Evolutionary conservation across 2,113 vertebrate species (phyloP).

Genomic region (Megaleporinus macrocephalus): DNA sequence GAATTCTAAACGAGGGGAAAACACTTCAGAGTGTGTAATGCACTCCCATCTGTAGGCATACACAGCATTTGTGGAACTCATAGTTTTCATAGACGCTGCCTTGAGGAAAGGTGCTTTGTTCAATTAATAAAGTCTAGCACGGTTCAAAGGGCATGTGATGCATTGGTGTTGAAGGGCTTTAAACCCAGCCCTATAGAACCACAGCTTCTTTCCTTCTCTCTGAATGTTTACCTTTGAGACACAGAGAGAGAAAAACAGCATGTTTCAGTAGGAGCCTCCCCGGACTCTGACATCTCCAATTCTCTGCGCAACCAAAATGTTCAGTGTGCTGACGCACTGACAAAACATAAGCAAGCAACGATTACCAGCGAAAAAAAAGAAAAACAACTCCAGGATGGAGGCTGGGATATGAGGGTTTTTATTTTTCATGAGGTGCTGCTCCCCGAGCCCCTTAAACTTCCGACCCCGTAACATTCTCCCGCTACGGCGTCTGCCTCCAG

Average conservation of each 20-base stretch:
- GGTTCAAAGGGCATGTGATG: constrained; percentile 14
- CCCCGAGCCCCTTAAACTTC: constrained; percentile 14
- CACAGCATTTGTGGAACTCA: neutral
- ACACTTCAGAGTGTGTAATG: neutral
- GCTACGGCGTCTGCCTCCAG: neutral
- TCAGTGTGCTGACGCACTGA: constrained; percentile 28
- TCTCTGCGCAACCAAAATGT: constrained; percentile 17
- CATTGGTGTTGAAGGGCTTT: neutral
- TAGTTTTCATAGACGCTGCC: neutral
- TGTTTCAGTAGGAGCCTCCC: neutral
- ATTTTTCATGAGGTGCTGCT: constrained; percentile 36
- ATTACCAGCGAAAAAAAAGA: neutral
- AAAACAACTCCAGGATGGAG: constrained; percentile 14
- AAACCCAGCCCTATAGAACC: constrained; percentile 8
- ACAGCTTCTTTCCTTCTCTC: constrained; percentile 28
- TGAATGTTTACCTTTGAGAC: constrained; percentile 26
- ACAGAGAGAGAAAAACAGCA: neutral
- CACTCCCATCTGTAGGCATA: neutral
- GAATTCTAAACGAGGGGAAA: neutral
- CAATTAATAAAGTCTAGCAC: constrained; percentile 27
- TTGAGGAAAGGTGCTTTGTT: constrained; percentile 7
- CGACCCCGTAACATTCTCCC: constrained; percentile 19
- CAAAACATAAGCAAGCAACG: constrained; percentile 26
- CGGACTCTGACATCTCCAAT: constrained; percentile 33
- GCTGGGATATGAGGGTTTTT: constrained; percentile 15